Evolutionary conservation across 1,140 invertebrate species (phyloP).

Genomic region (Megalonaias nervosa): DNA sequence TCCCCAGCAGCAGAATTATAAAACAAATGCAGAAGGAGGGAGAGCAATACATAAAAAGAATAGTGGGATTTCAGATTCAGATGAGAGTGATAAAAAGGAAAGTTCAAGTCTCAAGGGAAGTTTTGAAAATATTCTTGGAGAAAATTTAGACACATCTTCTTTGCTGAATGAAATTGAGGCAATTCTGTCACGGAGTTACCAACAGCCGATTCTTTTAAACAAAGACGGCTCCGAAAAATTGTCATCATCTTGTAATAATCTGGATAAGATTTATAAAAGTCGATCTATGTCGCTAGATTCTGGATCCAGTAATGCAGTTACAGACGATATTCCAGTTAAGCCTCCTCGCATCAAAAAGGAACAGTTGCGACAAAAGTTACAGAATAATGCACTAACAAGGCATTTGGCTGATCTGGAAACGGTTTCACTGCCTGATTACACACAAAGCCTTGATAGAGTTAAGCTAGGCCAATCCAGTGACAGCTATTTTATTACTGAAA

Average conservation of each 20-base stretch:
- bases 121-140: slow-evolving; percentile 22
- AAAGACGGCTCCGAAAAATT: slow-evolving; percentile 27
- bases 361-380: slow-evolving; percentile 11
- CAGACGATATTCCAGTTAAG: slow-evolving; percentile 3
- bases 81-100: neutral
- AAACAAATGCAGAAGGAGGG: neutral
- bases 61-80: neutral
- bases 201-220: slow-evolving; percentile 21
- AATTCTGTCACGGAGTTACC: slow-evolving; percentile 32
- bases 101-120: neutral
- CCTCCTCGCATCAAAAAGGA: slow-evolving; percentile 34
- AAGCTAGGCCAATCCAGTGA: neutral
- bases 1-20: neutral
- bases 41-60: neutral
- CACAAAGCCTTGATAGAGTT: neutral
- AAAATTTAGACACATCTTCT: slow-evolving; percentile 27
- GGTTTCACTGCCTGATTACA: slow-evolving; percentile 29
- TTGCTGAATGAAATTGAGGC: slow-evolving; percentile 38
- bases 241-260: slow-evolving; percentile 9
- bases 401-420: slow-evolving; percentile 30
- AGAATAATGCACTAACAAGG: slow-evolving; percentile 19
- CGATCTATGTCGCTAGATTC: slow-evolving; percentile 26
- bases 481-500: neutral
- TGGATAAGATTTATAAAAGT: neutral
- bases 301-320: neutral